Base-by-base conservation (phyloP, 1,140 invertebrate species). In the Bombus superbus region DNA sequence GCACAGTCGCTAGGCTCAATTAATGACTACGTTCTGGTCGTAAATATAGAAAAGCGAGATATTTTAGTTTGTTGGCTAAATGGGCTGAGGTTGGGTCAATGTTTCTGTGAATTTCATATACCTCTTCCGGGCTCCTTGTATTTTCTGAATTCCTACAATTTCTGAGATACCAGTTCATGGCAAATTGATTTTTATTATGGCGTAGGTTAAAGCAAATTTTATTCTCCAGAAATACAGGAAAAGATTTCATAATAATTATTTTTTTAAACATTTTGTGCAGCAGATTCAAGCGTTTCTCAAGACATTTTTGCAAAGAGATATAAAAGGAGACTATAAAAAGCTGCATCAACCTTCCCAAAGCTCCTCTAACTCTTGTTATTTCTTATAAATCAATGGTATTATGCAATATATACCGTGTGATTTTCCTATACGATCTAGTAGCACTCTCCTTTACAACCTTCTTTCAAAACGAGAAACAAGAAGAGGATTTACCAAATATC, bases 51-150 rank as follows among this genome's bases (percentile, higher is more conserved):
- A 68, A 42, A 57, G 35, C 35, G 68, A 68, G 82, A 80, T 87
- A 89, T 89, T 89, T 89, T 59, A 40, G 86, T 53, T 53, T 22
- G 18, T 89, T n/a, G 44, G 28, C 73, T 38, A 62, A 69, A 38
- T 40, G 25, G 32, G 73, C 32, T 73, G 72, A 68, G 42, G 73
- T 74, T 81, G 75, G 83, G 64, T 86, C 74, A 86, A 82, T 74
- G 88, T 86, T 86, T 86, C 83, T 75, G 62, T 40, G 72, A 35
- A 88, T 81, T 59, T 69, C 59, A n/a, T 40, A 8, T 40, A 44
- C 5, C 25, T 18, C n/a, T 69, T 47, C n/a, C 38, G 9, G 44
- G 11, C 62, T 28, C 3, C 44, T 69, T 53, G 35, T 38, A 59
- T 68, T 85, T 88, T 47, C 72, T 25, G 15, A n/a, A 84, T 62